Conservation (phyloP, 1,140 invertebrate genomes). For the Drosophila ercepeae region DNA sequence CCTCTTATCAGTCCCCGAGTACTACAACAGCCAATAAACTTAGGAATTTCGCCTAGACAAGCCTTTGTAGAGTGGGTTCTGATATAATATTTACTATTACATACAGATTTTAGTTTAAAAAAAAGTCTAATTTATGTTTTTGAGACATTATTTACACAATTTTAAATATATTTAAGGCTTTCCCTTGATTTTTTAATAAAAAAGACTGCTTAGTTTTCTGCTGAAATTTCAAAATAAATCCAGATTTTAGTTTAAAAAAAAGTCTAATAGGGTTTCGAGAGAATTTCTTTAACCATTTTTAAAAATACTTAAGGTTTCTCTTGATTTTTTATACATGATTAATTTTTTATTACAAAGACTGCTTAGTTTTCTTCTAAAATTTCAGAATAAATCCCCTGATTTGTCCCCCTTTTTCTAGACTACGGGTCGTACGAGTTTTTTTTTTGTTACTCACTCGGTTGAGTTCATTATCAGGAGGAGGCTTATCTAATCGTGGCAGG, state of each 20-base stretch:
- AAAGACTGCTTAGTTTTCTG: background rate
- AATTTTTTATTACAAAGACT: background rate
- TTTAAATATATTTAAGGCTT: too few species aligned
- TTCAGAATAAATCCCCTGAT: background rate
- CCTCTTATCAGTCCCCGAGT: conserved; percentile 14
- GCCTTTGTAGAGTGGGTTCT: background rate
- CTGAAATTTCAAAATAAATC: background rate
- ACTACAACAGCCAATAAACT: conserved; percentile 8
- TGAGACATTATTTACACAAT: too few species aligned
- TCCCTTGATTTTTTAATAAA: too few species aligned
- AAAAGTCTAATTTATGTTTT: too few species aligned
- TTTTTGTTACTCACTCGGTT: conserved; percentile 30
- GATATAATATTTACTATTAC: conserved; percentile 2
- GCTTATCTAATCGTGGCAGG: conserved; percentile 36
- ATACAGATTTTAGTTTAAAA: too few species aligned
- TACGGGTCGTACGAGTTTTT: conserved; percentile 4
- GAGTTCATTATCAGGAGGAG: conserved; percentile 15
- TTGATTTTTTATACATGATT: background rate
- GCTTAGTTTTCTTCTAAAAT: background rate
- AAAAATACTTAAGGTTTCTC: too few species aligned
- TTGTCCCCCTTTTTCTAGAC: background rate
- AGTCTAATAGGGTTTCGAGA: too few species aligned
- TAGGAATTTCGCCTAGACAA: conserved; percentile 16
- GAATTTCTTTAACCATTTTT: too few species aligned
- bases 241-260: too few species aligned